Evolutionary conservation across 2,797 vertebrate genomes (phyloP).

Genomic region (Gymnocypris eckloni): DNA sequence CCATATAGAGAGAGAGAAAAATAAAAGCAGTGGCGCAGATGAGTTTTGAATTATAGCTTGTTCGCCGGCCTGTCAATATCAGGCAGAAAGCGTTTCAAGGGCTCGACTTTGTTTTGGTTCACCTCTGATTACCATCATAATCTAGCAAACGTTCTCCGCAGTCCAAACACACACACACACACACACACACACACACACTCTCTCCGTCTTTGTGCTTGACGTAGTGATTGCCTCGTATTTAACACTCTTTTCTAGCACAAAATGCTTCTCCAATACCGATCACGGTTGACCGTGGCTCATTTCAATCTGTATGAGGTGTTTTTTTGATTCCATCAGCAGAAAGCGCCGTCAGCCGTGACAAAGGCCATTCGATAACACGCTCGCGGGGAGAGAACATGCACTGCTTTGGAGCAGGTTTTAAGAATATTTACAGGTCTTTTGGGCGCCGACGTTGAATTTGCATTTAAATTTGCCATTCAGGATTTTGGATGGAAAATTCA

Average conservation of each 20-base stretch:
- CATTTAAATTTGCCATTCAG: slow-evolving; percentile 39
- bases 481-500: neutral
- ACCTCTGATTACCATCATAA: slow-evolving; percentile 84
- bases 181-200: slow-evolving; percentile 41
- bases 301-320: slow-evolving; percentile 83
- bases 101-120: slow-evolving; percentile 83
- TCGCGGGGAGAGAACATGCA: neutral
- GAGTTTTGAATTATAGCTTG: slow-evolving; percentile 82
- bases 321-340: slow-evolving; percentile 86
- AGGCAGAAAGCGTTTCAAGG: slow-evolving; percentile 68
- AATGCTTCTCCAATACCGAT: slow-evolving; percentile 86
- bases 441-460: slow-evolving; percentile 9
- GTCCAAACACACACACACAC: slow-evolving; percentile 67
- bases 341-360: slow-evolving; percentile 75
- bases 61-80: slow-evolving; percentile 62
- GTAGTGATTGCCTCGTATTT: slow-evolving; percentile 84
- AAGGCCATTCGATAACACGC: slow-evolving; percentile 76
- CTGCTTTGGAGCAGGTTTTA: slow-evolving; percentile 3
- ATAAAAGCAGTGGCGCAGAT: slow-evolving; percentile 81
- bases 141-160: slow-evolving; percentile 79
- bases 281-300: slow-evolving; percentile 83
- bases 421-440: slow-evolving; percentile 39
- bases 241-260: slow-evolving; percentile 81
- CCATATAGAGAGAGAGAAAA: slow-evolving; percentile 57
- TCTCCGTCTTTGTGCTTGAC: slow-evolving; percentile 70